A percentile compares a stretch with the other conserved stretches of the same genome.
Evolutionary conservation across 1,140 invertebrate species (phyloP).

Genomic region (Nephotettix cincticeps): DNA sequence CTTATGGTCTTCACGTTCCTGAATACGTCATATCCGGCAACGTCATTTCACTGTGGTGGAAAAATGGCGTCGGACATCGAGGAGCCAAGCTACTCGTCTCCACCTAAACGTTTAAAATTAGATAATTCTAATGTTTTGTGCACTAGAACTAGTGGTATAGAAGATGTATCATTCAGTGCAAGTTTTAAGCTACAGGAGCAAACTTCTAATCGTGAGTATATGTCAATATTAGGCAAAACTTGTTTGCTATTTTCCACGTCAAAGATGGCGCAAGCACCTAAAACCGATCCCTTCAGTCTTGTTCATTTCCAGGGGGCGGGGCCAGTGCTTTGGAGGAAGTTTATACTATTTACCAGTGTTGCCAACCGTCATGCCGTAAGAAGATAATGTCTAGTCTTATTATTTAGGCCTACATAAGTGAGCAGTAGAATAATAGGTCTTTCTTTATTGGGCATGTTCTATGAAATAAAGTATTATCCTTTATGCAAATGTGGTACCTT

Average conservation of each 20-base stretch:
- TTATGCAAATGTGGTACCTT: no score
- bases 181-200: constrained; percentile 37
- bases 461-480: no score
- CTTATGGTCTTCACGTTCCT: no score
- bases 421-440: no score
- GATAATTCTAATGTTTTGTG: constrained; percentile 44
- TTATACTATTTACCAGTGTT: not conserved
- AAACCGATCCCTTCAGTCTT: constrained; percentile 36
- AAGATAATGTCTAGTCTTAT: no score
- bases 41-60: constrained; percentile 34
- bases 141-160: constrained; percentile 41
- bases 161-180: constrained; percentile 43
- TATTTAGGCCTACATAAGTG: no score
- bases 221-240: constrained; percentile 48
- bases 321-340: not conserved
- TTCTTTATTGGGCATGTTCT: no score
- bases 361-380: no score
- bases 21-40: not conserved
- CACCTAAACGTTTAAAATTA: constrained; percentile 52
- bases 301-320: constrained; percentile 47
- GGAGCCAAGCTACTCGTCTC: constrained; percentile 51
- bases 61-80: constrained; percentile 55
- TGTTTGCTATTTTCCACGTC: constrained; percentile 44
- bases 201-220: constrained; percentile 48
- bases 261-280: constrained; percentile 47